A percentile compares a stretch with the other conserved stretches of the same genome.
Conservation (phyloP, 2,797 vertebrate species). For the Falco naumanni region DNA sequence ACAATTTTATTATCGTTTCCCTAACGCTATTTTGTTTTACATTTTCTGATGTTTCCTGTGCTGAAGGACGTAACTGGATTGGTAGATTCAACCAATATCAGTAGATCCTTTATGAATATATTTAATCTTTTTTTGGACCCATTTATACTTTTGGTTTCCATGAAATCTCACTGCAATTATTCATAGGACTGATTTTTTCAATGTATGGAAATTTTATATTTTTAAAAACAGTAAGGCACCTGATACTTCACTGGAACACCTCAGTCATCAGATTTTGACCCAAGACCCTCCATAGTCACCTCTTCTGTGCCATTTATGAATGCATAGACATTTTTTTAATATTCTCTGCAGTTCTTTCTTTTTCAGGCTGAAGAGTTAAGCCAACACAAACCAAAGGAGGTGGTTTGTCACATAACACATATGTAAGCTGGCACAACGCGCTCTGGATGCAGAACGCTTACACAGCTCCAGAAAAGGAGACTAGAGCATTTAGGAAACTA, state of each 20-base stretch:
- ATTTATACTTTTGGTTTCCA: not conserved
- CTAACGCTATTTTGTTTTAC: not conserved
- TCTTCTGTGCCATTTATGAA: not conserved
- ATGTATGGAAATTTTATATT: not conserved
- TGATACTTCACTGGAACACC: not conserved
- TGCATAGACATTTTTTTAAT: not conserved
- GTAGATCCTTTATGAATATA: not conserved
- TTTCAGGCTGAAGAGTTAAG: not conserved
- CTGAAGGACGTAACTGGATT: not conserved
- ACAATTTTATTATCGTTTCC: not conserved
- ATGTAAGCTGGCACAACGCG: not conserved
- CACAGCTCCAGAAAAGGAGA: not conserved
- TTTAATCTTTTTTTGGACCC: not conserved
- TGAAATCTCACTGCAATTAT: not conserved
- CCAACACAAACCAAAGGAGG: slow-evolving; percentile 22
- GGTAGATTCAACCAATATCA: not conserved
- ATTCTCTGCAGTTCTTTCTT: not conserved
- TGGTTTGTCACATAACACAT: not conserved
- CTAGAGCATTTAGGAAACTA: not conserved
- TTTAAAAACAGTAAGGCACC: not conserved
- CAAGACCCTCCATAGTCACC: not conserved
- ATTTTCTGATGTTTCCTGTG: not conserved
- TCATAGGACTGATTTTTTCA: not conserved
- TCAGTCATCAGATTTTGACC: not conserved
- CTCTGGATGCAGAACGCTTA: not conserved